Percentiles rank a stretch among this genome's conserved stretches.
Evolutionary conservation across 2,888 invertebrate species (phyloP).

Genomic region (Bellardia pandia): DNA sequence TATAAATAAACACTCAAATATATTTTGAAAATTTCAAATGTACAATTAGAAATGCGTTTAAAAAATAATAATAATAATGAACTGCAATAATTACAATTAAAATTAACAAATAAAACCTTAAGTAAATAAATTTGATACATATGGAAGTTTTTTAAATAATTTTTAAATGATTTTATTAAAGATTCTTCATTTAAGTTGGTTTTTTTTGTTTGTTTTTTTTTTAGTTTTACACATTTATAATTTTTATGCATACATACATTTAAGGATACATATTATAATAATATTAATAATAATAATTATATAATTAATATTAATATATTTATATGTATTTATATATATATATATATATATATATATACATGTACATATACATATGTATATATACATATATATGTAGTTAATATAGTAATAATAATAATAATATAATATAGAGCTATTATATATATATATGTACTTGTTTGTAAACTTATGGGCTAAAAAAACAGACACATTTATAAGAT

Average conservation of each 20-base stretch:
- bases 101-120: neutral
- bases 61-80: neutral
- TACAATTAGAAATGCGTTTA: conserved; percentile 6
- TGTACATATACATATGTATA: neutral
- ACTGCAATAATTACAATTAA: neutral
- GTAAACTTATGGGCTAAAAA: conserved; percentile 81
- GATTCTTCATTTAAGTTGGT: conserved; percentile 66
- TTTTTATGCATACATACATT: conserved; percentile 72
- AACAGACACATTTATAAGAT: conserved; percentile 78
- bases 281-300: conserved; percentile 55
- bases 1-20: neutral
- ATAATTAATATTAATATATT: conserved; percentile 56
- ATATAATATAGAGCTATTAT: conserved; percentile 60
- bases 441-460: conserved; percentile 66
- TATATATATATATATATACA: conserved; percentile 57
- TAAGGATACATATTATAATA: conserved; percentile 71
- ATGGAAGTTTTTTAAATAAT: conserved; percentile 60
- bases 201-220: conserved; percentile 50
- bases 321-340: conserved; percentile 43
- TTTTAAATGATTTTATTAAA: conserved; percentile 73
- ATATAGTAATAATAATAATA: conserved; percentile 57
- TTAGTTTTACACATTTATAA: conserved; percentile 72
- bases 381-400: conserved; percentile 67
- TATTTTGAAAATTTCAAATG: neutral
- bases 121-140: conserved; percentile 32